Percentiles rank a stretch among this genome's conserved stretches.
phyloP scores from a whole-genome alignment of 2,888 invertebrate species.

The Torymus auratus region DNA sequence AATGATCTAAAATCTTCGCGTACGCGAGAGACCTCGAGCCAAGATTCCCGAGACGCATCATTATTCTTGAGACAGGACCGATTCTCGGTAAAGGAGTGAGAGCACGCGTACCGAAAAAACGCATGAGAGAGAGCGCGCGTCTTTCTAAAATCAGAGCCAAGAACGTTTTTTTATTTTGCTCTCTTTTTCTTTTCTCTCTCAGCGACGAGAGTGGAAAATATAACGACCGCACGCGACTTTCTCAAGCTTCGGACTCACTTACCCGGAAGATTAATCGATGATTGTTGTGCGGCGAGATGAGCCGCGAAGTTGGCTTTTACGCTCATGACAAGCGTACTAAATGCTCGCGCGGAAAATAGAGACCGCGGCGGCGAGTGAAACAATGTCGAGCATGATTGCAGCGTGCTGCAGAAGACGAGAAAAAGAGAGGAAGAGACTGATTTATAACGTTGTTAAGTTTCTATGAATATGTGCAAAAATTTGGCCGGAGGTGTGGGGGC shows the following conservation, averaged over 20 bases:
- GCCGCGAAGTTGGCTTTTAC: conserved; percentile 60
- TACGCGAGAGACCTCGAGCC: conserved; percentile 10
- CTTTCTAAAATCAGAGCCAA: conserved; percentile 41
- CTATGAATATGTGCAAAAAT: too few species aligned
- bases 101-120: not conserved
- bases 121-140: not conserved
- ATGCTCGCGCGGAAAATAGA: conserved; percentile 40
- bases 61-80: conserved; percentile 25
- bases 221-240: conserved; percentile 28
- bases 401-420: too few species aligned
- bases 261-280: conserved; percentile 73
- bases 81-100: not conserved
- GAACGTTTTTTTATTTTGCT: conserved; percentile 27
- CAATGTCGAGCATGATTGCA: conserved; percentile 11
- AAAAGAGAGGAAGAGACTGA: too few species aligned
- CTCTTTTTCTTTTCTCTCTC: conserved; percentile 21
- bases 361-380: conserved; percentile 4
- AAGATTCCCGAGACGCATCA: conserved; percentile 28
- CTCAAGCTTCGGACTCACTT: conserved; percentile 67
- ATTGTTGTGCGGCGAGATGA: conserved; percentile 70
- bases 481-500: too few species aligned
- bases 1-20: not conserved
- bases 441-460: too few species aligned
- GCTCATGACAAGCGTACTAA: conserved; percentile 42
- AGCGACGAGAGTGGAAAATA: conserved; percentile 14